Evolutionary conservation across 2,888 invertebrate genomes (phyloP), one percentile per base, ranked within the genome.

Genomic region (Pteria penguin): DNA sequence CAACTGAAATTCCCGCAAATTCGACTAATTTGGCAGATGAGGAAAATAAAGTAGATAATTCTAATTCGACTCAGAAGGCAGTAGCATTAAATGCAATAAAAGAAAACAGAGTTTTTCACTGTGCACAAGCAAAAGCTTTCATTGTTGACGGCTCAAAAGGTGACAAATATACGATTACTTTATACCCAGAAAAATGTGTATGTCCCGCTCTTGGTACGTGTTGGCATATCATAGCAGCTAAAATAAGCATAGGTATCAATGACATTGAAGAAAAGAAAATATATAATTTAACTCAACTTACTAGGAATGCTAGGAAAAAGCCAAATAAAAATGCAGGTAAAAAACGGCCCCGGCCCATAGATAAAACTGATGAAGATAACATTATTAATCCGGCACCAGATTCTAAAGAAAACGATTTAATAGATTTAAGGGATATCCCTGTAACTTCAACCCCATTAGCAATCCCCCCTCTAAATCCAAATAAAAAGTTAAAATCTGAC

Each of bases 71-170:
- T 11, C 72, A 76, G 31, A 36, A 14, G 2, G 32, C 58, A 14
- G 2, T 76, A n/a, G 72, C 72, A 18, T 24, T 72, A 54, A 18
- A 14, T 5, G 67, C 60, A 8, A 54, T 71, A 22, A 2, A 58
- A 61, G n/a, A 52, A 32, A 66, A 60, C 22, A 54, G 70, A 24
- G 36, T 75, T 32, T 67, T 31, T 4, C 67, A 72, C 29, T 36
- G 69, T 22, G 55, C 76, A 8, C 65, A 72, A 29, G 54, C 72
- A 18, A 24, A 58, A 27, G 60, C 76, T 11, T 76, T 67, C 54
- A 55, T 76, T 31, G 76, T 76, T 57, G 63, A 72, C 33, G 76
- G 76, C 11, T 45, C 67, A n/a, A 45, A 27, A 5, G 75, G 70
- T 0, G 36, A 66, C 32, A 70, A 58, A 29, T 67, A 76, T 31